phyloP scores from a whole-genome alignment of 2,888 invertebrate genomes.

The Athalia circularis region DNA sequence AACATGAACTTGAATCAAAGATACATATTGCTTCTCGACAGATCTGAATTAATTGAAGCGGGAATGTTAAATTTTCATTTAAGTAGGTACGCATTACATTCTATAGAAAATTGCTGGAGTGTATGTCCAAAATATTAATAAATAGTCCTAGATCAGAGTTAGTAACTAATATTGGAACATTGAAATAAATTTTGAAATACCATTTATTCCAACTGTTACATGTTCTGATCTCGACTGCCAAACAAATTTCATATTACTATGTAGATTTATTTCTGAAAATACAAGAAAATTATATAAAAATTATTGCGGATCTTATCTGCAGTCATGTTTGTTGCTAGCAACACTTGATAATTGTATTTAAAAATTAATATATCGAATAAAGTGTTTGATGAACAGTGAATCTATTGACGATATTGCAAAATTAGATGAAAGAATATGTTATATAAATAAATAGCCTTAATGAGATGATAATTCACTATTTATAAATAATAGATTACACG shows the following conservation, averaged over 20 bases:
- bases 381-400: constrained; percentile 16
- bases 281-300: neutral
- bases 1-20: neutral
- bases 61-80: constrained; percentile 6
- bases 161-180: constrained; percentile 1
- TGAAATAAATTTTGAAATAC: constrained; percentile 22
- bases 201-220: constrained; percentile 21
- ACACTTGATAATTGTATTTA: neutral
- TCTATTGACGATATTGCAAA: constrained; percentile 16
- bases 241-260: neutral
- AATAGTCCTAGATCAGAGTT: constrained; percentile 7
- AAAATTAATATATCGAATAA: constrained; percentile 10
- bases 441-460: constrained; percentile 17
- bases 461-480: constrained; percentile 4
- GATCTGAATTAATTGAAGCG: neutral
- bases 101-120: constrained; percentile 18
- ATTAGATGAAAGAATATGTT: constrained; percentile 13
- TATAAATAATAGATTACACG: constrained; percentile 22
- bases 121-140: neutral
- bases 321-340: neutral
- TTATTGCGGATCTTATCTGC: neutral
- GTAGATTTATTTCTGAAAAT: too few relatives aligned
- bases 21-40: neutral
- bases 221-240: constrained; percentile 11
- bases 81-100: neutral